A percentile compares a stretch with the other conserved stretches of the same genome.
These are phyloP conservation scores for Atta cephalotes DNA, from an alignment of 1,140 invertebrate species.

Conservation along the genomic window DNA sequence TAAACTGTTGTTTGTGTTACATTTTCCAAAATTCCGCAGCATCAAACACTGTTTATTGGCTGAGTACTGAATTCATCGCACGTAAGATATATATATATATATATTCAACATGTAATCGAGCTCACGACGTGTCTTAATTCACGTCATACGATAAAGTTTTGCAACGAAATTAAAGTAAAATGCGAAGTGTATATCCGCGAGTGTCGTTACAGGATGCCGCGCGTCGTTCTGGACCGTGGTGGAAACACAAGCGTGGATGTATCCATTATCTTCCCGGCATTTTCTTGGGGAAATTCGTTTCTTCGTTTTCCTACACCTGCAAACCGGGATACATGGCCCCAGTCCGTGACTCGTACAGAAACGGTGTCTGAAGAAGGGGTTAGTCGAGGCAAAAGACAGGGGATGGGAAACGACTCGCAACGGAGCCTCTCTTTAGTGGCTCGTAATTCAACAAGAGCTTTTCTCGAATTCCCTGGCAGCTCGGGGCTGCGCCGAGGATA, in stretches of 20 bases:
- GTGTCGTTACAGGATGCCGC: constrained; percentile 34
- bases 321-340: constrained; percentile 68
- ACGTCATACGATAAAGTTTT: constrained; percentile 53
- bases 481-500: constrained; percentile 42
- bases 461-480: constrained; percentile 68
- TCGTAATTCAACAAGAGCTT: constrained; percentile 77
- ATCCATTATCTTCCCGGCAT: constrained; percentile 68
- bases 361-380: constrained; percentile 18
- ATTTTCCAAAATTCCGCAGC: not conserved
- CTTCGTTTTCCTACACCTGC: constrained; percentile 68
- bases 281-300: constrained; percentile 74
- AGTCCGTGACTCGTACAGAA: constrained; percentile 44
- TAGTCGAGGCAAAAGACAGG: constrained; percentile 18
- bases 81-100: not conserved
- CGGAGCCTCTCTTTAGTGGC: constrained; percentile 77
- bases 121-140: not conserved
- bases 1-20: not conserved
- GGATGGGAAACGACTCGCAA: constrained; percentile 66
- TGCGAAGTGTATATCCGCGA: constrained; percentile 64
- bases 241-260: constrained; percentile 56
- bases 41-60: not conserved
- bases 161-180: constrained; percentile 71
- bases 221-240: constrained; percentile 8
- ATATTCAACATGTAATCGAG: not conserved
- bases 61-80: not conserved